These are phyloP conservation scores for Macrobrachium rosenbergii DNA, from an alignment of 1,140 invertebrate genomes.

Conservation along the genomic window DNA sequence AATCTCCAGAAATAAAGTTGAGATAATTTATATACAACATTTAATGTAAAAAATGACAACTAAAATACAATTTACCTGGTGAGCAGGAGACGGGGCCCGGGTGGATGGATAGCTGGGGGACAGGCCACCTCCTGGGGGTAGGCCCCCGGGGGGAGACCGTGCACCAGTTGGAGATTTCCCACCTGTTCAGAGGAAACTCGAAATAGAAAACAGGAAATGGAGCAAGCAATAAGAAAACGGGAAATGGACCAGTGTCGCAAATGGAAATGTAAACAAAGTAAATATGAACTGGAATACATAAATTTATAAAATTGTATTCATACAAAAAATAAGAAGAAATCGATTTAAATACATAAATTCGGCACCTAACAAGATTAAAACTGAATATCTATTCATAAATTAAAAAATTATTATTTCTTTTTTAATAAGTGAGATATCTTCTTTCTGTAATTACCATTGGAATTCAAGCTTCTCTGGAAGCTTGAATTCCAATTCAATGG, in stretches of 20 bases:
- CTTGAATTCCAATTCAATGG: too few relatives aligned
- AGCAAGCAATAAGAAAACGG: not conserved
- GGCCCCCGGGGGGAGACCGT: constrained; percentile 9
- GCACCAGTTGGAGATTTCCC: constrained; percentile 28
- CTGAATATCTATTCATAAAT: too few relatives aligned
- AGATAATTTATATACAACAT: not conserved
- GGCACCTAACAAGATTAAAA: too few relatives aligned
- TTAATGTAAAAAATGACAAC: not conserved
- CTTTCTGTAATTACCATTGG: too few relatives aligned
- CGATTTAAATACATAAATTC: too few relatives aligned
- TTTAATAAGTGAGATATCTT: too few relatives aligned
- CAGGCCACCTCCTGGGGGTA: constrained; percentile 8
- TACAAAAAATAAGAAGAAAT: too few relatives aligned
- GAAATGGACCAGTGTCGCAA: not conserved
- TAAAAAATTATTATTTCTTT: too few relatives aligned
- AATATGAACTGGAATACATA: not conserved
- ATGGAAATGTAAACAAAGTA: not conserved
- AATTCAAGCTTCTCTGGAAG: too few relatives aligned
- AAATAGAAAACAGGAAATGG: not conserved
- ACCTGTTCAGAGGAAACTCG: not conserved
- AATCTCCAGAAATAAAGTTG: too few relatives aligned
- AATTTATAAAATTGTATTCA: too few relatives aligned
- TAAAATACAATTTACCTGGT: not conserved
- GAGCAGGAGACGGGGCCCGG: not conserved
- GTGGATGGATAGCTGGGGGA: constrained; percentile 1